phyloP scores from a whole-genome alignment of 2,113 vertebrate genomes.

The Hystrix cristata region DNA sequence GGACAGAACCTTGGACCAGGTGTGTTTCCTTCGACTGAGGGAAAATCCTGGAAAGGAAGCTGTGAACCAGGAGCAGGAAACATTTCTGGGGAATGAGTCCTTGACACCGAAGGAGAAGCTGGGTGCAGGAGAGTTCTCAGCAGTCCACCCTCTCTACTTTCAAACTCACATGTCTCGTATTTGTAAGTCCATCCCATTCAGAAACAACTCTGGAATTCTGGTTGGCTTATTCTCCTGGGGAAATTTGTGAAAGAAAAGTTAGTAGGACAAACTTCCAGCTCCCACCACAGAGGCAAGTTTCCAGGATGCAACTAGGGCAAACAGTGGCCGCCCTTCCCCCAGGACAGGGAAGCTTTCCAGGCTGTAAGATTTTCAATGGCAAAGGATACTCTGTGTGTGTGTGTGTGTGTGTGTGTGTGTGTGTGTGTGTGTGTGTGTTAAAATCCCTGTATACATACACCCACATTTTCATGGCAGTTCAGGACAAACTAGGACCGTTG shows the following conservation, averaged over 20 bases:
- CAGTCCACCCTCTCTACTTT: background rate
- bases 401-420: too few species aligned
- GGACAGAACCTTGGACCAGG: background rate
- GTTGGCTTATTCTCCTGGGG: background rate
- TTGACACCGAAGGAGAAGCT: background rate
- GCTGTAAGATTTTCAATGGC: background rate
- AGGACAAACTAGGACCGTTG: background rate
- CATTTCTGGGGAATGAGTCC: background rate
- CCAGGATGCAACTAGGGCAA: background rate
- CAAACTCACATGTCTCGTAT: too few species aligned
- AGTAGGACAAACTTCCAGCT: background rate
- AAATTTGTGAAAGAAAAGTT: background rate
- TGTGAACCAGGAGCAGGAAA: background rate
- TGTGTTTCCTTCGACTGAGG: background rate
- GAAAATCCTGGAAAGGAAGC: background rate
- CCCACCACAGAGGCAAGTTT: background rate
- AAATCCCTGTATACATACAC: background rate
- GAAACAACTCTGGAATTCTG: background rate
- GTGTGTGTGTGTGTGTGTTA: background rate
- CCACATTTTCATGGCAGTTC: background rate
- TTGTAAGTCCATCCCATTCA: background rate
- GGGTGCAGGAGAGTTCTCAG: too few species aligned
- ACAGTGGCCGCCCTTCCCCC: background rate
- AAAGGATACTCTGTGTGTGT: background rate
- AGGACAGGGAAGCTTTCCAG: background rate